A percentile compares a stretch with the other conserved stretches of the same genome.
These are phyloP conservation scores for Sclerodermus sp. DNA, from an alignment of 2,888 invertebrate genomes.

Conservation along the genomic window DNA sequence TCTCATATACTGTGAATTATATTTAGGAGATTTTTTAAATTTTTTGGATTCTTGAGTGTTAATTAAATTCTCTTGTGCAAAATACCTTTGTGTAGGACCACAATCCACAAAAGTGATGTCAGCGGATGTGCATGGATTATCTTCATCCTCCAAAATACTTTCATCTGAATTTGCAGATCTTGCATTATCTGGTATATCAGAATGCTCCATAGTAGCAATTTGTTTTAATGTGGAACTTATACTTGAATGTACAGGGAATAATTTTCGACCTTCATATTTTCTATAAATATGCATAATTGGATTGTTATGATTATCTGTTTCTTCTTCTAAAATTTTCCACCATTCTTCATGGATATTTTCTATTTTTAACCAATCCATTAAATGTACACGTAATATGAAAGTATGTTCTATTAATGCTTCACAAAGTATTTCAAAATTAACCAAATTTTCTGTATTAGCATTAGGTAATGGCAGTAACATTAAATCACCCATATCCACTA, in stretches of 20 bases:
- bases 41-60: too few species aligned
- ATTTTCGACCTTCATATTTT: constrained; percentile 21
- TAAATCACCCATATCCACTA: constrained; percentile 41
- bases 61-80: too few species aligned
- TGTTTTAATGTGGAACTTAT: neutral
- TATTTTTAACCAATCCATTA: constrained; percentile 44
- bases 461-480: constrained; percentile 51
- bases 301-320: constrained; percentile 8
- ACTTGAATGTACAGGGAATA: constrained; percentile 14
- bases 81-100: constrained; percentile 23
- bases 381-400: constrained; percentile 40
- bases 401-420: constrained; percentile 46
- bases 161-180: constrained; percentile 10
- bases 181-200: neutral
- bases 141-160: constrained; percentile 22
- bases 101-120: constrained; percentile 48
- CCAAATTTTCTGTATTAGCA: constrained; percentile 29
- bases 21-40: too few species aligned
- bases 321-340: constrained; percentile 31
- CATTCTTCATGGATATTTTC: constrained; percentile 31
- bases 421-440: constrained; percentile 36
- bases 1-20: too few species aligned
- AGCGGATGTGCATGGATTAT: constrained; percentile 27
- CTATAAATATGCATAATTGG: constrained; percentile 23
- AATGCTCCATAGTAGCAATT: neutral